Evolutionary conservation across 2,888 invertebrate genomes (phyloP), one percentile per base, ranked within the genome.

Genomic region (Gonocerus acuteangulatus): DNA sequence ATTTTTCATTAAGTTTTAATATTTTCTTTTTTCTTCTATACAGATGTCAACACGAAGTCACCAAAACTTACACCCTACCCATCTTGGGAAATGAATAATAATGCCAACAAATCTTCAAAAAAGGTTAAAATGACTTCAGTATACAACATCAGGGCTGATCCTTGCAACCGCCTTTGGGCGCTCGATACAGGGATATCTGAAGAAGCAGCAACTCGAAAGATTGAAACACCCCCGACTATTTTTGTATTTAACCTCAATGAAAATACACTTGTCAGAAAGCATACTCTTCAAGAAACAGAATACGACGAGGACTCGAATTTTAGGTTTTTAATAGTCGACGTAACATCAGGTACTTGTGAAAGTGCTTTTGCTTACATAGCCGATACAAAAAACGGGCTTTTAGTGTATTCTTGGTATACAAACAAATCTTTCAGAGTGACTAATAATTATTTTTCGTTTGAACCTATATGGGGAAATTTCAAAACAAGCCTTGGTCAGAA

Each of bases 231-330:
- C 0, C 82, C 85, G 0, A 82, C 85, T 36, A 78, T 89, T 51
- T 80, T 83, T 1, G 39, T 52, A 15, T 62, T 62, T 44, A 60
- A 48, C 4, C 51, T 63, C 87, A 89, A 71, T 75, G 89, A 62
- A 86, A 85, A 67, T 88, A 86, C 0, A 11, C 52, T 67, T 2
- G 39, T 89, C 49, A 80, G 83, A 65, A 80, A 83, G 56, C 88
- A 85, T 71, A 77, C 78, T 60, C 80, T 89, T 69, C 86, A 86
- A 71, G 78, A 80, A n/a, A 74, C 74, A 0, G 63, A 63, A n/a
- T 85, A 86, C 69, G 86, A 85, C 69, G 81, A 84, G 54, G 82
- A 84, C 64, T 85, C 86, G 0, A 89, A 89, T 76, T 85, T 89
- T 70, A 87, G 86, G 1, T 88, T 89, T 71, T 82, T 88, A 69